Base-by-base conservation (phyloP, 2,888 invertebrate genomes). In the Tenthredo livida region DNA sequence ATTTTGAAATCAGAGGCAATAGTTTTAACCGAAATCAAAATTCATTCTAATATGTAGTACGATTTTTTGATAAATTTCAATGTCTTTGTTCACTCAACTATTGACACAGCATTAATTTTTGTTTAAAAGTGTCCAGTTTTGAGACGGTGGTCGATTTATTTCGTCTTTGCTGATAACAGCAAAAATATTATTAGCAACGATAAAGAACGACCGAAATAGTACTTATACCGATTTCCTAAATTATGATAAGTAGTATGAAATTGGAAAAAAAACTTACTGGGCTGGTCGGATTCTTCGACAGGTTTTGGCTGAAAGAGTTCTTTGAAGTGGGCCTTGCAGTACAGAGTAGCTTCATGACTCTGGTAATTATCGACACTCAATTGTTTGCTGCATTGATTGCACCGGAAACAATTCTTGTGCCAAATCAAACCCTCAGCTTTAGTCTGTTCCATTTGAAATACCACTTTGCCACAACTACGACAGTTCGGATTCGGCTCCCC, bases 361-460 rank as follows among this genome's bases (percentile, higher is more conserved):
- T 97, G 96, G 94, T 98, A 99, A 58, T 97, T 98, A 94, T 98
- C 98, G 91, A 98, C 96, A 91, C 98, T 99, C 94, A 99, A 95
- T 91, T 97, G 97, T 93, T 98, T 98, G 92, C 96, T 96, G 94
- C 99, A 99, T 94, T 98, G 98, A 85, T 96, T 95, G 93, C 99
- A 99, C 89, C 98, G 95, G 95, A 99, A 98, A 94, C 99, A 99
- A 93, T 97, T 97, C 94, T 97, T 98, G 94, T 99, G 99, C 97
- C 98, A 99, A 88, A 97, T 95, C 83, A 96, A 95, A 90, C 97
- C 96, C 94, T 98, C 99, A 0, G 98, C 98, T 94, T 98, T 98
- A 89, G 98, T 96, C 91, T 98, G 97, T 94, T 99, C 99, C 98
- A 99, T 98, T 93, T 98, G 98, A 94, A 98, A 99, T 84, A 99